Base-by-base conservation (phyloP, 2,888 invertebrate species). In the Nemotelus nigrinus region DNA sequence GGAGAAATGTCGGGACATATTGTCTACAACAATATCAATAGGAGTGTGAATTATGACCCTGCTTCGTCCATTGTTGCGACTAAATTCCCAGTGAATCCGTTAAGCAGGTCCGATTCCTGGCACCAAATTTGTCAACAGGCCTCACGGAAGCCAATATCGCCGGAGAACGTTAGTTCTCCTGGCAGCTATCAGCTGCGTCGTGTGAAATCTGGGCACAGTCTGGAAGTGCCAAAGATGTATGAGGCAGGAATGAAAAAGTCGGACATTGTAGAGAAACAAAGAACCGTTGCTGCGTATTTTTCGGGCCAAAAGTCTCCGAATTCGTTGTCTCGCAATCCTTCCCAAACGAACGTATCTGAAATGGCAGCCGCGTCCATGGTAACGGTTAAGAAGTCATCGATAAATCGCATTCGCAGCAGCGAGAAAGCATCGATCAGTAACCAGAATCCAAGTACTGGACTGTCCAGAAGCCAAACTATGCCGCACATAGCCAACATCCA, bases 51-150 rank as follows among this genome's bases (percentile, higher is more conserved):
- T 80, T 78, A 81, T 78, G 80, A 81, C 79, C 72, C 72, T 3
- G n/a, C 45, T 41, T 41, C 63, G 10, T 80, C 81, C 77, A 80
- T 80, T 71, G 81, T 79, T 79, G 80, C 60, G 76, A 81, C 72
- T n/a, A 81, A 7, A 80, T 84, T 2, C 72, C 84, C 3, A 82
- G 44, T 77, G 41, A 83, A 83, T 81, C 85, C 86, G n/a, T 83
- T 91, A 7, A 91, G 90, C 82, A 93, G 94, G 85, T 93, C 94
- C 6, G 94, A 94, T 84, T 93, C 94, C 3, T 95, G 94, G 94
- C 93, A 93, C 84, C 93, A 93, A 83, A 88, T 94, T 79, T 89
- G 89, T 79, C 85, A 80, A 63, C 83, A 83, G 72, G 76, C 81
- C 44, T 74, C 75, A n/a, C 58, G 64, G 83, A 85, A 88, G 79